Percentiles rank a stretch among this genome's conserved stretches.
phyloP scores from a whole-genome alignment of 2,888 invertebrate genomes.

The Entomobrya multifasciata region DNA sequence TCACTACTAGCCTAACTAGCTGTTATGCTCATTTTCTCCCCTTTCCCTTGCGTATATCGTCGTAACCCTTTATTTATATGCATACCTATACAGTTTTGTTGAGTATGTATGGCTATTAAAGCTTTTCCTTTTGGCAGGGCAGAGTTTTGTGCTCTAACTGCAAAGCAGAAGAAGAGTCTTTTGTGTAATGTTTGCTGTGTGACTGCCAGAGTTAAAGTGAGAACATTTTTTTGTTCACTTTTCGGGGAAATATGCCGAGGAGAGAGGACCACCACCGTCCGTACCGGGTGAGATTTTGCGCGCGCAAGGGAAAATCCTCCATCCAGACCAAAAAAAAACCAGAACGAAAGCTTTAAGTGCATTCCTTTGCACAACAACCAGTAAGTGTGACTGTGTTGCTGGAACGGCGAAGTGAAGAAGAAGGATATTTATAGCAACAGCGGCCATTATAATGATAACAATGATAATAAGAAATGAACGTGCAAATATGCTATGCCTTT shows the following conservation, averaged over 20 bases:
- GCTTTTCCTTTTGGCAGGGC: neutral
- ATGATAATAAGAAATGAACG: too few relatives aligned
- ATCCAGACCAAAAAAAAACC: too few relatives aligned
- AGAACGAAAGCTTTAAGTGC: too few relatives aligned
- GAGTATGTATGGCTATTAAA: neutral
- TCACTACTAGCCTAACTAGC: constrained; percentile 11
- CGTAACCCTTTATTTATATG: neutral
- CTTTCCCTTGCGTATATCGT: neutral
- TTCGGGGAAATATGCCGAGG: constrained; percentile 65
- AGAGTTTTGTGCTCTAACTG: constrained; percentile 29
- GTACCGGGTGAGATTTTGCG: constrained; percentile 75
- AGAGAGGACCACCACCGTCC: too few relatives aligned
- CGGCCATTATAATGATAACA: too few relatives aligned
- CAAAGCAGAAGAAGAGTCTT: constrained; percentile 7
- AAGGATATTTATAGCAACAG: too few relatives aligned
- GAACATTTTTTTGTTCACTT: constrained; percentile 65
- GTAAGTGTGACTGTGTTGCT: too few relatives aligned
- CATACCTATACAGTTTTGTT: too few relatives aligned
- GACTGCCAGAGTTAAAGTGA: constrained; percentile 62
- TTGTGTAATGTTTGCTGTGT: constrained; percentile 56
- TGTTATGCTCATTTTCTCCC: neutral
- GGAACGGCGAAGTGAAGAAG: too few relatives aligned
- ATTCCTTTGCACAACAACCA: too few relatives aligned
- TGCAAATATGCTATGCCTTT: too few relatives aligned
- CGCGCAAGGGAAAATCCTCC: constrained; percentile 74